Evolutionary conservation across 2,888 invertebrate species (phyloP).

Genomic region (Latheticus oryzae): DNA sequence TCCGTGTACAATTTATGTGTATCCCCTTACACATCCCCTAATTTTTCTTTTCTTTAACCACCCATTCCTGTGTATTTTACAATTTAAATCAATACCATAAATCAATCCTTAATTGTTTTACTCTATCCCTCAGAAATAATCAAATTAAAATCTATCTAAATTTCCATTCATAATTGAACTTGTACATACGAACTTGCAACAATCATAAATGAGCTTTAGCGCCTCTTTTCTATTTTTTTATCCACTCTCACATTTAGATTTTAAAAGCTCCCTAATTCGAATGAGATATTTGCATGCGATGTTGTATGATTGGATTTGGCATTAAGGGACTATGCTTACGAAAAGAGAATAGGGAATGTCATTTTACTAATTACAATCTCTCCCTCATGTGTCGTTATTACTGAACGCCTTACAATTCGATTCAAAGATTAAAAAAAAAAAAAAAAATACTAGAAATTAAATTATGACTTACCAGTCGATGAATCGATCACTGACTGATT

Average conservation of each 20-base stretch:
- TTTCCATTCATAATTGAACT: slow-evolving; percentile 6
- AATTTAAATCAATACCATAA: slow-evolving; percentile 12
- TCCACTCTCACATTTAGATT: too few species aligned
- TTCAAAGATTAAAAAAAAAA: slow-evolving; percentile 54
- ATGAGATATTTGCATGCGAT: slow-evolving; percentile 45
- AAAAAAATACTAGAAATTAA: too few species aligned
- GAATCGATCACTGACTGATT: slow-evolving; percentile 36
- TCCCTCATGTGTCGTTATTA: slow-evolving; percentile 57
- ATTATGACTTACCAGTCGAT: slow-evolving; percentile 20
- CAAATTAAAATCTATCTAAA: slow-evolving; percentile 16
- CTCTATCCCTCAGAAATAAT: slow-evolving; percentile 14
- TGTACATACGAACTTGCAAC: slow-evolving; percentile 6
- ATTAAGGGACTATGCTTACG: slow-evolving; percentile 51
- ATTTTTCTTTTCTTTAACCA: too few species aligned
- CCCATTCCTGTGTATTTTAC: too few species aligned
- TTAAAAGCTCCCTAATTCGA: slow-evolving; percentile 30
- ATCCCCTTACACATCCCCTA: too few species aligned
- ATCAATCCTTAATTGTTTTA: slow-evolving; percentile 26
- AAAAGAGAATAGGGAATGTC: slow-evolving; percentile 53
- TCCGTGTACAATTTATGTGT: too few species aligned
- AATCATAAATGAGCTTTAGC: slow-evolving; percentile 2
- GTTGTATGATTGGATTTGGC: slow-evolving; percentile 53
- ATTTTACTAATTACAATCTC: slow-evolving; percentile 59
- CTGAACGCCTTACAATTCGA: slow-evolving; percentile 54
- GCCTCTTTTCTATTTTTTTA: too few species aligned